These are phyloP conservation scores for Drosophila pallidifrons DNA, from an alignment of 1,140 invertebrate species.

Conservation along the genomic window DNA sequence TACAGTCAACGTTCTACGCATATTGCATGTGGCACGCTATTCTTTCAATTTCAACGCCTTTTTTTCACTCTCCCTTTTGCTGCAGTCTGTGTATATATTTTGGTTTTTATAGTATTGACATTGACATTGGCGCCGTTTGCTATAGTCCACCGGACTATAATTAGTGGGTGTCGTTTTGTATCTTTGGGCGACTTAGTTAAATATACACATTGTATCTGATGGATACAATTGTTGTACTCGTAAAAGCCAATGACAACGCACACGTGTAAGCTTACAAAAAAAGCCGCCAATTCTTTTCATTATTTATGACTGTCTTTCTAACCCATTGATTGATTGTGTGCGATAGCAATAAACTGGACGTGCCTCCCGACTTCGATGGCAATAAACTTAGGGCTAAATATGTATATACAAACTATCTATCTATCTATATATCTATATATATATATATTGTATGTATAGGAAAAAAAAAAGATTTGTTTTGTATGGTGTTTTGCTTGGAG, in stretches of 20 bases:
- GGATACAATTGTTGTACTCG: slow-evolving; percentile 8
- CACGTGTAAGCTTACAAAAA: slow-evolving; percentile 8
- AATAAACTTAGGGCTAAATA: slow-evolving; percentile 9
- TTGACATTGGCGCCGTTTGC: slow-evolving; percentile 60
- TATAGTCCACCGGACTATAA: slow-evolving; percentile 40
- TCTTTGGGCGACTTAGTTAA: slow-evolving; percentile 9
- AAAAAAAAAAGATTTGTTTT: background rate
- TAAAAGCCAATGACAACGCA: slow-evolving; percentile 1
- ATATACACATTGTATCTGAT: slow-evolving; percentile 11
- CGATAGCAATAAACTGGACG: slow-evolving; percentile 28
- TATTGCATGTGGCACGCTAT: slow-evolving; percentile 65
- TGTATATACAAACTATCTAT: slow-evolving; percentile 26
- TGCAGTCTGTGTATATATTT: background rate
- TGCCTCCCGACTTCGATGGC: slow-evolving; percentile 51
- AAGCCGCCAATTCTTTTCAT: background rate
- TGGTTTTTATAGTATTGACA: slow-evolving; percentile 54
- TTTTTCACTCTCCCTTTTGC: slow-evolving; percentile 16
- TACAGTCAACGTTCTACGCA: slow-evolving; percentile 51
- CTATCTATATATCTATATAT: background rate
- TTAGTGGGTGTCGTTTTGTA: slow-evolving; percentile 45
- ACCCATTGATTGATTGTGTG: slow-evolving; percentile 19
- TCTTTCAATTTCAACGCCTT: slow-evolving; percentile 44
- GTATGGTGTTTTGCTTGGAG: slow-evolving; percentile 25
- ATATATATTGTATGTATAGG: slow-evolving; percentile 16
- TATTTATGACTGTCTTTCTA: slow-evolving; percentile 5